Conservation (phyloP, 30 jellyfish, hydroid and myxozoan species). For the Aurelia sp. region DNA sequence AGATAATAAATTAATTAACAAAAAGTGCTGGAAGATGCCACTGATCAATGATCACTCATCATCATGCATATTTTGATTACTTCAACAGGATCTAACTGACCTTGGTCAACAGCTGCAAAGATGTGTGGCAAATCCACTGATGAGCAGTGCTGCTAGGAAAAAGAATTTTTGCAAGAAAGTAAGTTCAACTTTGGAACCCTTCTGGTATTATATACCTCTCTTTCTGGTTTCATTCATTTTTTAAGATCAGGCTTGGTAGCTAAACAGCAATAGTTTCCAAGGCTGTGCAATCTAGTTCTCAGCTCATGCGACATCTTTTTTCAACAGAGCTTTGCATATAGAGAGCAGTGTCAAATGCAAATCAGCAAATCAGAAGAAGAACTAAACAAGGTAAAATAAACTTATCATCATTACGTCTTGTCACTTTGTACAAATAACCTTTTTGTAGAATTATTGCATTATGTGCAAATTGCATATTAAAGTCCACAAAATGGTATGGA, state of each 20-base stretch:
- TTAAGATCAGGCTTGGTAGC: too few species aligned
- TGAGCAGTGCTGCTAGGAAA: constrained; percentile 46
- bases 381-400: constrained; percentile 35
- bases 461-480: neutral
- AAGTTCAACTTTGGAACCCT: neutral
- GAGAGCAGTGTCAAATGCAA: constrained; percentile 59
- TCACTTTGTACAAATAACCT: too few species aligned
- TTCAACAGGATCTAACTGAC: constrained; percentile 55
- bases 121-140: constrained; percentile 62
- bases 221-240: neutral
- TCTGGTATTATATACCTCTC: too few species aligned
- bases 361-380: constrained; percentile 60
- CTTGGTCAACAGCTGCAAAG: constrained; percentile 67
- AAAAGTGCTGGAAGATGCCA: too few species aligned
- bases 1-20: too few species aligned
- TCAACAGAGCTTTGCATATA: constrained; percentile 59
- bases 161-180: constrained; percentile 67
- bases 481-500: neutral
- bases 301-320: neutral
- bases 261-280: neutral
- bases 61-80: neutral
- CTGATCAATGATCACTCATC: too few species aligned
- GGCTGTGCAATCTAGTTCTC: neutral
- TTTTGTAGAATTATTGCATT: too few species aligned
- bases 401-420: neutral